Conservation (phyloP, 2,888 invertebrate genomes). For the Dilophus febrilis region DNA sequence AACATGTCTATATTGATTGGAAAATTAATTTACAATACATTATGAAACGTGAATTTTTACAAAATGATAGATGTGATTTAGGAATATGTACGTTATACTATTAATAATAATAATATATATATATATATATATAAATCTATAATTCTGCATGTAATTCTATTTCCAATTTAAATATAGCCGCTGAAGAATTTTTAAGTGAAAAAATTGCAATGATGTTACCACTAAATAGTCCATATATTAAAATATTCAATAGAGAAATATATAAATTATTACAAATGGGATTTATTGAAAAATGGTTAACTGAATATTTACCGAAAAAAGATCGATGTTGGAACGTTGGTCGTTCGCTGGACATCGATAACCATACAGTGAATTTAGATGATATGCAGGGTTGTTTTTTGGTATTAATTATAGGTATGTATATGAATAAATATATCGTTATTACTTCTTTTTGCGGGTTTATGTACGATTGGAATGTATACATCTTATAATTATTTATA, state of each 20-base stretch:
- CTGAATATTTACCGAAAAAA: slow-evolving; percentile 55
- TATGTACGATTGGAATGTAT: slow-evolving; percentile 7
- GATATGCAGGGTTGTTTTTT: slow-evolving; percentile 92
- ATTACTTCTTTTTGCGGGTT: background rate
- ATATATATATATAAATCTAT: no score
- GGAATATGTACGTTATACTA: slow-evolving; percentile 50
- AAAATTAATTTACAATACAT: slow-evolving; percentile 55
- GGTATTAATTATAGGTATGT: slow-evolving; percentile 57
- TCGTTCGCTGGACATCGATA: slow-evolving; percentile 48
- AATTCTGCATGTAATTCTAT: no score
- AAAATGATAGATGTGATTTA: slow-evolving; percentile 55
- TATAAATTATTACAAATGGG: slow-evolving; percentile 70
- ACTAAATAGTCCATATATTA: slow-evolving; percentile 56
- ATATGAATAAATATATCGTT: background rate
- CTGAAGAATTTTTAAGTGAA: slow-evolving; percentile 63
- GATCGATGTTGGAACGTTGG: slow-evolving; percentile 62
- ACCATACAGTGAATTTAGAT: slow-evolving; percentile 71
- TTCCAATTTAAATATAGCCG: slow-evolving; percentile 29
- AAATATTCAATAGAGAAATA: slow-evolving; percentile 60
- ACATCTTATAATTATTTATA: slow-evolving; percentile 10
- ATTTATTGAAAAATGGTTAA: slow-evolving; percentile 66
- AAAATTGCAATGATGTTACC: slow-evolving; percentile 61
- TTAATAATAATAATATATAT: no score
- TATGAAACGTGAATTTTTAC: slow-evolving; percentile 48
- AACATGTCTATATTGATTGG: slow-evolving; percentile 69